A percentile compares a stretch with the other conserved stretches of the same genome.
Evolutionary conservation across 2,888 invertebrate species (phyloP).

Genomic region (Esperia sulphurella): DNA sequence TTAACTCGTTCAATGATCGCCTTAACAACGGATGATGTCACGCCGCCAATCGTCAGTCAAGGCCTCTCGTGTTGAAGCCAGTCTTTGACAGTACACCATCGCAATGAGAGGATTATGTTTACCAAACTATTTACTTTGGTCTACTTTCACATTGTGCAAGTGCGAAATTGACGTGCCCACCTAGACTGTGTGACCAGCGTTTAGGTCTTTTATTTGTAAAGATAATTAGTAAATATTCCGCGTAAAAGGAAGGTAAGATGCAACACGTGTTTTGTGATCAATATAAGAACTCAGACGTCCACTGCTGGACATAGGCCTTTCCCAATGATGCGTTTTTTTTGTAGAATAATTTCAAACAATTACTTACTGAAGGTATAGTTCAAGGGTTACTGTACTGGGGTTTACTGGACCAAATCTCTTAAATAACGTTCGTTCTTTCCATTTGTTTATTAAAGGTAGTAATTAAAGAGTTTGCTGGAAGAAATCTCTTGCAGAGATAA

Average conservation of each 20-base stretch:
- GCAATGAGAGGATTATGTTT: slow-evolving; percentile 63
- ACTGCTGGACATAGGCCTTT: no score
- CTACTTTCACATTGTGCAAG: slow-evolving; percentile 48
- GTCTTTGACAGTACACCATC: slow-evolving; percentile 47
- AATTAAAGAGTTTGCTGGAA: no score
- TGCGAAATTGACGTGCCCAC: slow-evolving; percentile 58
- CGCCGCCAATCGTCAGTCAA: slow-evolving; percentile 18
- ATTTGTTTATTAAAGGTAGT: no score
- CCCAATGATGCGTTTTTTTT: no score
- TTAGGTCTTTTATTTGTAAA: slow-evolving; percentile 29
- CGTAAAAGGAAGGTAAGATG: slow-evolving; percentile 73
- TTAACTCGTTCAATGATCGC: slow-evolving; percentile 16
- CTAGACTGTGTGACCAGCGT: slow-evolving; percentile 24
- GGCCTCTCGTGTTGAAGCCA: slow-evolving; percentile 16
- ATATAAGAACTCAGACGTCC: no score
- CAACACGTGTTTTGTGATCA: background rate
- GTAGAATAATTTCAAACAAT: no score
- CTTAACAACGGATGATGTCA: slow-evolving; percentile 57
- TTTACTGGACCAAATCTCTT: no score
- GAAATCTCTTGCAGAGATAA: no score
- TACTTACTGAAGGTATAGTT: no score
- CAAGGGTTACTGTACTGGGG: no score
- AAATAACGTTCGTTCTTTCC: no score
- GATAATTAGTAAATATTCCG: slow-evolving; percentile 61
- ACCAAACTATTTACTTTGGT: slow-evolving; percentile 33